A percentile compares a stretch with the other conserved stretches of the same genome.
These are phyloP conservation scores for Blennius ocellaris DNA, from an alignment of 2,113 vertebrate species.

Conservation along the genomic window DNA sequence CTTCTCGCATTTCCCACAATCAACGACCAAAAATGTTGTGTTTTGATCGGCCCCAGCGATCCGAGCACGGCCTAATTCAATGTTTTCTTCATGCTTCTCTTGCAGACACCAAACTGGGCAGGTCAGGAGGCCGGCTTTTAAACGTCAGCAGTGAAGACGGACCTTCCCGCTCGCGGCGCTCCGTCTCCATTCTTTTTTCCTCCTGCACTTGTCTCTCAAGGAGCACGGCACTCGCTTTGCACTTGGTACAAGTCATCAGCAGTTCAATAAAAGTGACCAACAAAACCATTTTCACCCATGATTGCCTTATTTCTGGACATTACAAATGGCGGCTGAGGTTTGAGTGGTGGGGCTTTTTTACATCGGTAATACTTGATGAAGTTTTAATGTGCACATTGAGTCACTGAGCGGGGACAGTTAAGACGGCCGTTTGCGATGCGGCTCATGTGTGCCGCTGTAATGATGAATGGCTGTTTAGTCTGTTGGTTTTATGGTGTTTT, in stretches of 20 bases:
- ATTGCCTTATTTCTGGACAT: conserved; percentile 81
- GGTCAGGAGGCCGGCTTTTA: conserved; percentile 76
- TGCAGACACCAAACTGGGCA: conserved; percentile 77
- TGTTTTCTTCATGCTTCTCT: conserved; percentile 39
- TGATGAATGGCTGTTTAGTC: conserved; percentile 85
- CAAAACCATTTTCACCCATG: conserved; percentile 73
- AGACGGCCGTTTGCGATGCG: conserved; percentile 65
- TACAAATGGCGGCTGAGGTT: conserved; percentile 70
- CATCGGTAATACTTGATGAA: conserved; percentile 80
- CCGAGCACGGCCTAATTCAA: conserved; percentile 28
- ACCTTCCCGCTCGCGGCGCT: conserved; percentile 39
- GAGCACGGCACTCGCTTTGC: conserved; percentile 63
- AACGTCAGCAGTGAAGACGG: conserved; percentile 21
- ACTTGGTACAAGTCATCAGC: conserved; percentile 74
- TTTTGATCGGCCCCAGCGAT: conserved; percentile 41
- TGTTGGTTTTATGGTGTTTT: conserved; percentile 80
- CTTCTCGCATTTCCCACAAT: conserved; percentile 50
- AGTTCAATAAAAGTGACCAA: conserved; percentile 81
- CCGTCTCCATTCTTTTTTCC: conserved; percentile 6
- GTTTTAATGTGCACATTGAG: conserved; percentile 82
- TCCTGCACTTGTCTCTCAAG: conserved; percentile 61
- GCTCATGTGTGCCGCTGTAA: conserved; percentile 69
- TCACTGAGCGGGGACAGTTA: conserved; percentile 75
- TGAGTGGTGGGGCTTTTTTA: conserved; percentile 71
- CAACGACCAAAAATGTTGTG: conserved; percentile 29